Evolutionary conservation across 2,797 vertebrate genomes (phyloP), one percentile per base, ranked within the genome.

Genomic region (Iguana delicatissima): DNA sequence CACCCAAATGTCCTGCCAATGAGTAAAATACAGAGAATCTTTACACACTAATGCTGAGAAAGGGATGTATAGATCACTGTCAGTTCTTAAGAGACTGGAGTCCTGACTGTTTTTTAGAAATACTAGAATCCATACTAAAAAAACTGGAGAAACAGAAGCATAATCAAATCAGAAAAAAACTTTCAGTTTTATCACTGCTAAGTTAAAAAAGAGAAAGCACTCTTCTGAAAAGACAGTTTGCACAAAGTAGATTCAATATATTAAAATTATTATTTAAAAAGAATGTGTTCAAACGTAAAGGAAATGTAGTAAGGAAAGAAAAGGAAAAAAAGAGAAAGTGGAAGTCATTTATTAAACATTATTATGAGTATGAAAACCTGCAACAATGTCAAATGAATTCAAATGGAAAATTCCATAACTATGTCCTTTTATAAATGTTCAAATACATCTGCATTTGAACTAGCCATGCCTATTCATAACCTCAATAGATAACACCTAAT

Each of bases 361-460:
- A 14, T 35, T 59, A n/a, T 77, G 59, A 72, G 38, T 82, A 55
- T 57, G 84, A 72, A 74, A 29, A 62, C 1, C 22, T 62, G 13
- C 35, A 76, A 64, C 57, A 32, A 35, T 46, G 29, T 82, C 42
- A 77, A 89, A 76, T 76, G 18, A 91, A 86, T 46, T 12, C 59
- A 91, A 86, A 86, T 74, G 52, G 76, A 67, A 76, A 76, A 32
- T 55, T 46, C 13, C 6, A 55, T 10, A 29, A 77, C 18, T 80
- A 64, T 59, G 62, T 64, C 22, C 18, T 82, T 35, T 76, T 67
- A 67, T 77, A 77, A 86, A 24, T 46, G 10, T 29, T 62, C 14
- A 1, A 35, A 46, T 86, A 77, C 38, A 80, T 89, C 38, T 77
- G 13, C 85, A 86, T 57, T 50, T 86, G 72, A 69, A 86, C 79